Base-by-base conservation (phyloP, 2,113 vertebrate species). In the Ursus arctos region DNA sequence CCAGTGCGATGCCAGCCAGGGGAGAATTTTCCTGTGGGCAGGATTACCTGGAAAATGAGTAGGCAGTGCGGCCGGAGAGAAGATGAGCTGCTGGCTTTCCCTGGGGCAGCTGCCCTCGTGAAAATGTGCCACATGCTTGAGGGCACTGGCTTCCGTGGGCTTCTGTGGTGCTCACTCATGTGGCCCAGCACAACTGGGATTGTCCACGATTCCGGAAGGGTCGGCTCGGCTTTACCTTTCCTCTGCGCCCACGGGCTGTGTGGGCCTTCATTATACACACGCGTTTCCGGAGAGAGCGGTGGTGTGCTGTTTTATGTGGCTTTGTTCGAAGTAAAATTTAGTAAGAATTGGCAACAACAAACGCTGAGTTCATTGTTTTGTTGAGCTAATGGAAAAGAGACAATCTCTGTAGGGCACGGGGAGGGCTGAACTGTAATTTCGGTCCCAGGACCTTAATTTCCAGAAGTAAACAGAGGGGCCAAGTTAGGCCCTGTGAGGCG, bases 81-180 rank as follows among this genome's bases (percentile, higher is more conserved):
- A 43, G 43, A 43, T 43, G 43, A 43, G 43, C 43, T 43, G 14
- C 47, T 33, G 36, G 59, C 31, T 31, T 7, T 28, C 18, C 26
- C 4, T 4, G 8, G 28, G 16, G 40, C 1, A 0, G 6, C 61
- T 4, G n/a, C 3, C 15, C 0, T 0, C 2, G 26, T 55, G 6
- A 2, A 59, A 18, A 33, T 26, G 7, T 4, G 53, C 61, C 4
- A 7, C 40, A 2, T 4, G 4, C 2, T 18, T 2, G 1, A 43
- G 43, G 55, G 55, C 6, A 1, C 2, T 0, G 3, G 13, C 1
- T 43, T 82, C 74, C 13, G 3, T 28, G 40, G 55, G 12, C 7
- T 6, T 69, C 61, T n/a, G 0, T 19, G 43, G n/a, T 8, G 24
- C 55, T 88, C 9, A 7, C 18, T 65, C 47, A 31, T 0, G 0